Conservation (phyloP, 1,140 invertebrate genomes). For the Diorhabda elongata region DNA sequence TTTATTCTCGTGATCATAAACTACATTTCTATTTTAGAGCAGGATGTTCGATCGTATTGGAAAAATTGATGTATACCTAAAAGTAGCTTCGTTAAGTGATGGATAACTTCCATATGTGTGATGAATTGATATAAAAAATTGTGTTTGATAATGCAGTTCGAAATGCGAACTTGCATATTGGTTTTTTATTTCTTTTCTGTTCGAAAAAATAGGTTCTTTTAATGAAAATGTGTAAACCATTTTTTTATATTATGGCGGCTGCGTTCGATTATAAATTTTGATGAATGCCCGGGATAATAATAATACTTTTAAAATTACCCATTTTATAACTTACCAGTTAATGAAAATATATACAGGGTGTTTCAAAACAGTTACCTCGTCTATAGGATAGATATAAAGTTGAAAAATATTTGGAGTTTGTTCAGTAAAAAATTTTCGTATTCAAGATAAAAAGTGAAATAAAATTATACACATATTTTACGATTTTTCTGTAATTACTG, state of each 20-base stretch:
- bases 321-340: no score
- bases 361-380: no score
- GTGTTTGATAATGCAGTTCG: background rate
- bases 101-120: conserved; percentile 2
- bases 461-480: no score
- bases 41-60: background rate
- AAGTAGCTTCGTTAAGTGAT: background rate
- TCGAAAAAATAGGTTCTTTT: background rate
- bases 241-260: background rate
- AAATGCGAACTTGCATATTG: background rate
- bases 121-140: conserved; percentile 3
- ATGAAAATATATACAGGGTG: no score
- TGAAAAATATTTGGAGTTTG: no score
- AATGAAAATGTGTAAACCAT: background rate
- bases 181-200: conserved; percentile 1
- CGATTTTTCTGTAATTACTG: no score
- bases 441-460: no score
- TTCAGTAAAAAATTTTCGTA: no score
- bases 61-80: conserved; percentile 3
- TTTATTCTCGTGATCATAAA: background rate
- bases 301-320: no score
- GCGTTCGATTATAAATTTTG: background rate
- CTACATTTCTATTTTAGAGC: background rate
- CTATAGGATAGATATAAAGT: no score
- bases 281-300: background rate